These are phyloP conservation scores for Cenopis cana DNA, from an alignment of 2,888 invertebrate species.

Conservation along the genomic window DNA sequence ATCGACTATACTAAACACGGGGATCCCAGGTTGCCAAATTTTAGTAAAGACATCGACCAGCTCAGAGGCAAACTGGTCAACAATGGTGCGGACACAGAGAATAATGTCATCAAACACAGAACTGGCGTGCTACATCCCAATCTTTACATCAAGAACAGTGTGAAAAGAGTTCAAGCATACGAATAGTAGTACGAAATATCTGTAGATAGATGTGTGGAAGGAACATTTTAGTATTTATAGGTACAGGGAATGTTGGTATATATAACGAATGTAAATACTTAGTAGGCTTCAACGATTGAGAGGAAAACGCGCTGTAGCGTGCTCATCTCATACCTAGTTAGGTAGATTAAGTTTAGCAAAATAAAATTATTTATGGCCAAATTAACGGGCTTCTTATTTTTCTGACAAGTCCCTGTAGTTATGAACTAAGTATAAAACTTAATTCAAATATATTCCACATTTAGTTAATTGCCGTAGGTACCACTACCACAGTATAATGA, in stretches of 20 bases:
- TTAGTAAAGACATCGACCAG: constrained; percentile 56
- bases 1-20: constrained; percentile 78
- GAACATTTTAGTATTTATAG: too few species aligned
- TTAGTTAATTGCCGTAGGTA: too few species aligned
- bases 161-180: constrained; percentile 52
- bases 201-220: not conserved
- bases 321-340: too few species aligned
- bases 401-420: too few species aligned
- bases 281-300: not conserved
- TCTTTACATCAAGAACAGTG: constrained; percentile 73
- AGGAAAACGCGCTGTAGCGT: not conserved
- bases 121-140: constrained; percentile 73
- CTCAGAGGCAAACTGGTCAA: constrained; percentile 66
- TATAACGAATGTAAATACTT: too few species aligned
- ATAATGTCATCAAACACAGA: constrained; percentile 59
- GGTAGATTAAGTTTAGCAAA: not conserved
- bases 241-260: too few species aligned
- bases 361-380: not conserved
- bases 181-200: not conserved
- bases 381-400: too few species aligned
- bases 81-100: constrained; percentile 61
- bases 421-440: too few species aligned
- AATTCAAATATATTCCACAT: too few species aligned
- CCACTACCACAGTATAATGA: too few species aligned
- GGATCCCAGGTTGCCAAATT: constrained; percentile 65